Percentiles rank a stretch among this genome's conserved stretches.
These are phyloP conservation scores for Hydractinia symbiolongicarpus DNA, from an alignment of 30 jellyfish, hydroid and myxozoan genomes.

Conservation along the genomic window DNA sequence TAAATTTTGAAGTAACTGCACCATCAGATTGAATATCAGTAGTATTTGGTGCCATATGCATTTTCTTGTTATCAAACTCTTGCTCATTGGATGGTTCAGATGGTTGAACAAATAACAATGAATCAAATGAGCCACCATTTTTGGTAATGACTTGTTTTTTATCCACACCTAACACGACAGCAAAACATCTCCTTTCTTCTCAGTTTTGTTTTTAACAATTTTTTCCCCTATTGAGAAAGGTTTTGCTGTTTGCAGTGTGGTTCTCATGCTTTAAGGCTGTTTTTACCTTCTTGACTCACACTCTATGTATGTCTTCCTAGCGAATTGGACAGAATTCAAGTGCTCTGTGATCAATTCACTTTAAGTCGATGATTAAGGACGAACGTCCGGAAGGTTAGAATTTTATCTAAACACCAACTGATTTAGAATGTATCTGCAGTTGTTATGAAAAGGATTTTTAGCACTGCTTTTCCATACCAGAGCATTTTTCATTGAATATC, in stretches of 20 bases:
- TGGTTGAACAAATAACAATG: too few relatives aligned
- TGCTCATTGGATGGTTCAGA: too few relatives aligned
- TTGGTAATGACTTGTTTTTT: not conserved
- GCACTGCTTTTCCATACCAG: constrained; percentile 1
- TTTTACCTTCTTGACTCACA: not conserved
- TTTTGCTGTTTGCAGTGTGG: too few relatives aligned
- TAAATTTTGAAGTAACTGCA: too few relatives aligned
- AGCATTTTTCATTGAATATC: not conserved
- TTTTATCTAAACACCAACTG: not conserved
- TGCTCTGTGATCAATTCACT: not conserved
- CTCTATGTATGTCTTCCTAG: not conserved
- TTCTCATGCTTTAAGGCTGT: not conserved
- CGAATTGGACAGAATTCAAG: not conserved
- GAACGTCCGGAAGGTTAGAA: not conserved
- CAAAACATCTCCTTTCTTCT: not conserved
- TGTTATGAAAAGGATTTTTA: not conserved
- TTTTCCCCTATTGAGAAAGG: too few relatives aligned
- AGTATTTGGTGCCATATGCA: too few relatives aligned
- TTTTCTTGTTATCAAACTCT: too few relatives aligned
- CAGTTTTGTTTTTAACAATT: not conserved
- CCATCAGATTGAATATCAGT: too few relatives aligned
- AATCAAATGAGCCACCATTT: not conserved
- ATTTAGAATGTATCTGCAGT: not conserved
- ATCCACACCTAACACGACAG: not conserved
- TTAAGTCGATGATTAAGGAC: not conserved